These are phyloP conservation scores for Colletes latitarsis DNA, from an alignment of 1,140 invertebrate species.

Conservation along the genomic window DNA sequence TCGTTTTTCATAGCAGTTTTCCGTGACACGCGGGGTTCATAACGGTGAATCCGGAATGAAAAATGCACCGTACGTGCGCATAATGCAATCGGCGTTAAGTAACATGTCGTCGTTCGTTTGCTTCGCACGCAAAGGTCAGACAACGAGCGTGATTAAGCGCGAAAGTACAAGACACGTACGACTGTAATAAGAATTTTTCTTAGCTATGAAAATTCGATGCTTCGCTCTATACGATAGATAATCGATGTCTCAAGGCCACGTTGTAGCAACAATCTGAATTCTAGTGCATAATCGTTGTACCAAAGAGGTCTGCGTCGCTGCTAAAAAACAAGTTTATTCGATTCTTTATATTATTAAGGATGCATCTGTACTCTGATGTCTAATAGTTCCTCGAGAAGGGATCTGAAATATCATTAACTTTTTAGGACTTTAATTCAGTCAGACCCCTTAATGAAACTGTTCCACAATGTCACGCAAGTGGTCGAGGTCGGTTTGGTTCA, in stretches of 20 bases:
- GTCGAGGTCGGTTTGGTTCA: background rate
- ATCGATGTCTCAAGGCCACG: no score
- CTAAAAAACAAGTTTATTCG: no score
- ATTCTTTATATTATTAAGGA: no score
- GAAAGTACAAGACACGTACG: background rate
- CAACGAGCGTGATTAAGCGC: constrained; percentile 32
- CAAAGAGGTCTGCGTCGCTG: no score
- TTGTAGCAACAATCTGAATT: no score
- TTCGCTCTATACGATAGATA: no score
- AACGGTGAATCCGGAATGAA: constrained; percentile 30
- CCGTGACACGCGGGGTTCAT: background rate
- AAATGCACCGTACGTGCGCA: constrained; percentile 31
- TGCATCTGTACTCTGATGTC: no score
- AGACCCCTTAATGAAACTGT: background rate
- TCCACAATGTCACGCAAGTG: no score
- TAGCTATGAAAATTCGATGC: background rate
- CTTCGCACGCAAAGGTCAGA: constrained; percentile 32
- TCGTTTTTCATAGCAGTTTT: background rate
- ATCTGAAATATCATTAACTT: no score
- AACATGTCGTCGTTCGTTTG: constrained; percentile 33
- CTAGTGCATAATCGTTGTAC: no score
- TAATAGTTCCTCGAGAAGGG: no score
- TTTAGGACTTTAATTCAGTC: no score
- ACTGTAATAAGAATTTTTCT: background rate
- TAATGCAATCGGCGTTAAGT: constrained; percentile 34